Base-by-base conservation (phyloP, 2,797 vertebrate genomes). In the Phrynocephalus vlangalii region DNA sequence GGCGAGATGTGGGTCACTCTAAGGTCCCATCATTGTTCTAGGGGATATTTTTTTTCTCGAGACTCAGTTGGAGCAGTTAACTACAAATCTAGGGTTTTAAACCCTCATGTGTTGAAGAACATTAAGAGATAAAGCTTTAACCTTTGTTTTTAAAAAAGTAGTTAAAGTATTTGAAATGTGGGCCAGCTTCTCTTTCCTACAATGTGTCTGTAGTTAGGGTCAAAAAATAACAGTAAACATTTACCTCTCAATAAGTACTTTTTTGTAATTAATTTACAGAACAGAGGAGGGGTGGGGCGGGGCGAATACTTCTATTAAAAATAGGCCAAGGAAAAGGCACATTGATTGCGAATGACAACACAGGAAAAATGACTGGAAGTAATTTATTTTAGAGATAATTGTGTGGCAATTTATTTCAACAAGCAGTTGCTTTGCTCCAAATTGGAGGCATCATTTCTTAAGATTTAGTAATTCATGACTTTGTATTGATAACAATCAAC, bases 361-460 rank as follows among this genome's bases (percentile, higher is more conserved):
- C 88, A 70, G 38, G 68, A 92, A 85, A 93, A 95, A 91, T 67
- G 26, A 94, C 11, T 86, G 60, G 30, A 94, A 94, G 82, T 84
- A 90, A 92, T 92, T 94, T 93, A 92, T 94, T 93, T 93, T 93
- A 88, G 44, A 91, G 44, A 52, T 88, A 92, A 95, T 89, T 91
- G 22, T 87, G 5, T 60, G 90, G 26, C 78, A 91, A 87, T 92
- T 93, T 93, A 85, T 92, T 95, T 92, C 68, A 90, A 71, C 20
- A 75, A 91, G 24, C 5, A 90, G 50, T 92, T 94, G 90, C 7
- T 85, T 91, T 88, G 91, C 38, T 93, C 88, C 87, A 87, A 90
- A 86, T 88, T 20, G 84, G 82, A 28, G 50, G 28, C 86, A 72
- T 77, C 86, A 90, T 90, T 75, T 52, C 44, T 82, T 71, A 90